Percentiles rank a stretch among this genome's conserved stretches.
Evolutionary conservation across 2,888 invertebrate genomes (phyloP).

Genomic region (Spilarctia lutea): DNA sequence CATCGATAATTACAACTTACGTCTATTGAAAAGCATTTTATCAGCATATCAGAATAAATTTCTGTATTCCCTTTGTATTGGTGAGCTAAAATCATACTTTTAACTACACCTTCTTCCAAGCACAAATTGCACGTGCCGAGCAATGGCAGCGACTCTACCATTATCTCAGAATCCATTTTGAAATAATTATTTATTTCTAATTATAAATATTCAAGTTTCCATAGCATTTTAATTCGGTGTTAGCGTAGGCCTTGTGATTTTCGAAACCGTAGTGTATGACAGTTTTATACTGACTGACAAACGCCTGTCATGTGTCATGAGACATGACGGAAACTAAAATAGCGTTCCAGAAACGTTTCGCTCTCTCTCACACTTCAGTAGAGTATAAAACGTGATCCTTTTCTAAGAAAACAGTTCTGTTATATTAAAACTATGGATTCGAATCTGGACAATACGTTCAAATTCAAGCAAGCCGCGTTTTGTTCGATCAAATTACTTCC

Average conservation of each 20-base stretch:
- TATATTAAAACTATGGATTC: background rate
- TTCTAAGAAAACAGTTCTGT: background rate
- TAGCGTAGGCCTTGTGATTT: slow-evolving; percentile 23
- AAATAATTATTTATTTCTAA: slow-evolving; percentile 21
- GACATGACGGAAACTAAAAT: background rate
- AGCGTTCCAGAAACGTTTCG: background rate
- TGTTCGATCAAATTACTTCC: background rate
- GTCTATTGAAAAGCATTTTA: slow-evolving; percentile 77
- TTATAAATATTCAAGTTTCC: slow-evolving; percentile 26
- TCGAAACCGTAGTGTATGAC: slow-evolving; percentile 2
- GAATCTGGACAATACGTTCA: background rate
- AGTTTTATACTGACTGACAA: background rate
- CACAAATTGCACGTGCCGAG: slow-evolving; percentile 79
- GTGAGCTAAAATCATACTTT: slow-evolving; percentile 73
- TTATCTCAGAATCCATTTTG: slow-evolving; percentile 71
- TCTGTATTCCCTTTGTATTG: slow-evolving; percentile 61
- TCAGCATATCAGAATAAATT: slow-evolving; percentile 72
- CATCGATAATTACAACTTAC: slow-evolving; percentile 66
- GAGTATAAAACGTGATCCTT: background rate
- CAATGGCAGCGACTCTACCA: slow-evolving; percentile 75
- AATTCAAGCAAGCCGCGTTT: slow-evolving; percentile 6
- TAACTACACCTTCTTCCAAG: slow-evolving; percentile 73
- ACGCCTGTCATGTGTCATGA: slow-evolving; percentile 1
- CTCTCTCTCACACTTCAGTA: too few relatives aligned
- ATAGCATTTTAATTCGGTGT: slow-evolving; percentile 20